Percentiles rank a stretch among this genome's conserved stretches.
These are phyloP conservation scores for Aromia moschata DNA, from an alignment of 2,888 invertebrate species.

Conservation along the genomic window DNA sequence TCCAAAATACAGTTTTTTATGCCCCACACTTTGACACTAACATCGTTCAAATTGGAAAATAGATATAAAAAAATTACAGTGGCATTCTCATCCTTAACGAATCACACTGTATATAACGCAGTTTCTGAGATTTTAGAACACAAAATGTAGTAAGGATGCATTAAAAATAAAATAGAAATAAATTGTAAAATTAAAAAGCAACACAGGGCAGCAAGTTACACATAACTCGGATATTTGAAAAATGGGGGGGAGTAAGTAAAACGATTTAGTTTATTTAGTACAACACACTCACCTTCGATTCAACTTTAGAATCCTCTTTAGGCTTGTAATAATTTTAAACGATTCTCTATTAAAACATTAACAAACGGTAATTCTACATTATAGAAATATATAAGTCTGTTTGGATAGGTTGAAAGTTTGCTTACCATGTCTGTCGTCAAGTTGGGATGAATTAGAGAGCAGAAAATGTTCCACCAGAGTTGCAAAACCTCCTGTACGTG, in stretches of 20 bases:
- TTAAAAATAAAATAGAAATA: too few species aligned
- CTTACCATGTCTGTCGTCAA: conserved; percentile 87
- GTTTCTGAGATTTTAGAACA: too few species aligned
- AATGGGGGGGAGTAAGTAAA: conserved; percentile 10
- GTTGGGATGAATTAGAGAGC: conserved; percentile 79
- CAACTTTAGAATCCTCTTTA: conserved; percentile 44
- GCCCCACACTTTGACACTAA: too few species aligned
- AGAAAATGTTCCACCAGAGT: conserved; percentile 96
- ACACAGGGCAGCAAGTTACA: conserved; percentile 12
- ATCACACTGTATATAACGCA: too few species aligned
- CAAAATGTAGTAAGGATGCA: too few species aligned
- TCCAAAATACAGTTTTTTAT: too few species aligned
- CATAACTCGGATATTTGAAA: conserved; percentile 8
- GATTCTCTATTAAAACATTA: conserved; percentile 28
- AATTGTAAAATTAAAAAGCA: conserved; percentile 17
- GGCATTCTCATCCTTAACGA: too few species aligned
- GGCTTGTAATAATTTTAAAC: conserved; percentile 52
- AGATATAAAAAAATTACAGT: too few species aligned
- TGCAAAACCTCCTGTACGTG: conserved; percentile 82
- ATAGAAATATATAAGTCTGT: background rate
- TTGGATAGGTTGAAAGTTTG: conserved; percentile 40
- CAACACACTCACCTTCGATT: conserved; percentile 49
- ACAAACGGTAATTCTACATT: background rate
- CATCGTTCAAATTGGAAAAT: too few species aligned
- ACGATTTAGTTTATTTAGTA: conserved; percentile 20